Percentiles rank a stretch among this genome's conserved stretches.
phyloP scores from a whole-genome alignment of 2,113 vertebrate genomes.

The Fregetta grallaria region DNA sequence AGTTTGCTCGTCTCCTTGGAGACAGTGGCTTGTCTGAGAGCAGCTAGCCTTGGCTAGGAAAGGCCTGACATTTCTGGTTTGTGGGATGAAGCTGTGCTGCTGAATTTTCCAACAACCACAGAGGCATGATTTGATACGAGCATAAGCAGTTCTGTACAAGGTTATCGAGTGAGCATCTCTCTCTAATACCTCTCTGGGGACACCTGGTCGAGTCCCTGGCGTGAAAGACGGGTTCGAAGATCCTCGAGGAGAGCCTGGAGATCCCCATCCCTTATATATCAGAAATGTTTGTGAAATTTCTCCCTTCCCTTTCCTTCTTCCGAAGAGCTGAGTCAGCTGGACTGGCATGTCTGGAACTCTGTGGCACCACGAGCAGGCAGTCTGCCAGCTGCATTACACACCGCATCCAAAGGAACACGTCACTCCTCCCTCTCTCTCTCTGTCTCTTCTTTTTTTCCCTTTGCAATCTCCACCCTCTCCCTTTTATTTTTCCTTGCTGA shows the following conservation, averaged over 20 bases:
- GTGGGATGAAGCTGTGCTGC: conserved; percentile 17
- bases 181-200: not conserved
- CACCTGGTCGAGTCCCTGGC: not conserved
- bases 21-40: conserved; percentile 48
- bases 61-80: conserved; percentile 48
- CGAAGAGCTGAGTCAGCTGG: conserved; percentile 35
- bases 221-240: not conserved
- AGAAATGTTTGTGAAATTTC: not conserved
- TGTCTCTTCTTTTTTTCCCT: not conserved
- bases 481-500: conserved; percentile 69
- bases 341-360: conserved; percentile 55
- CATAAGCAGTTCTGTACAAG: not conserved
- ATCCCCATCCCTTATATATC: not conserved
- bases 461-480: conserved; percentile 48
- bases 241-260: not conserved
- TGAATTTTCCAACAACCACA: not conserved
- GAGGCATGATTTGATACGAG: not conserved
- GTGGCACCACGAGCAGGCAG: conserved; percentile 4
- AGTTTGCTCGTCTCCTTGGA: conserved; percentile 58
- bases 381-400: conserved; percentile 55
- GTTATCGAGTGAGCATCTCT: not conserved
- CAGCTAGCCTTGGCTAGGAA: conserved; percentile 56
- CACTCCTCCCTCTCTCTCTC: not conserved
- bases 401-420: conserved; percentile 39
- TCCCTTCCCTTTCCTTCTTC: conserved; percentile 21